Base-by-base conservation (phyloP, 2,113 vertebrate species). In the Siniperca chuatsi region DNA sequence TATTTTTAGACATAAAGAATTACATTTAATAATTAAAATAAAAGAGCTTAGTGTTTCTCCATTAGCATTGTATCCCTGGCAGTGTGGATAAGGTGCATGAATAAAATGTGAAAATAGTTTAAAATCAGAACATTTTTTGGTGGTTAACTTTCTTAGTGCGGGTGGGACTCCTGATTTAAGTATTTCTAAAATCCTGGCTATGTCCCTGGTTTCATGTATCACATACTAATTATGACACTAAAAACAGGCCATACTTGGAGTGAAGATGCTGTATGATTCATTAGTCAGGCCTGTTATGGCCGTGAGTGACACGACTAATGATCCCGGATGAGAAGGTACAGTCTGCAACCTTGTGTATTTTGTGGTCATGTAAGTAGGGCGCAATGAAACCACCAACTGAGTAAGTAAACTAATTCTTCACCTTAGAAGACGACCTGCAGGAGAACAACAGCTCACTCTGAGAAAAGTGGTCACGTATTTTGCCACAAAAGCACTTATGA, bases 361-460 rank as follows among this genome's bases (percentile, higher is more conserved):
- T 84, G 46, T 79, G 25, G n/a, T 70, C 25, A 37, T 44, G 55
- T 13, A 65, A 79, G 21, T 20, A 20, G 10, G 37, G 9, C 42
- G 42, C 37, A 83, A 61, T 58, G 7, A 85, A 86, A 75, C 33
- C 20, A 29, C 79, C 0, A 3, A 64, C 20, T 25, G 23, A 72
- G 72, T 62, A 83, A 61, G 40, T 67, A 66, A 73, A 90, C 54
- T 70, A 57, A 67, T 44, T 13, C 60, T 9, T 73, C 66, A 72
- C 68, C 57, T 58, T 4, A 58, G 64, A 35, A 6, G 80, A 42
- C 25, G 33, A 61, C 25, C 42, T 48, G 33, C 54, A 48, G 65
- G 42, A 9, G 60, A 35, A 72, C n/a, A 78, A 37, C 40, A 64
- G 9, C 75, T 21, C 23, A 37, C 23, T 44, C 52, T 46, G 29